Base-by-base conservation (phyloP, 2,888 invertebrate genomes). In the Nephrotoma appendiculata region DNA sequence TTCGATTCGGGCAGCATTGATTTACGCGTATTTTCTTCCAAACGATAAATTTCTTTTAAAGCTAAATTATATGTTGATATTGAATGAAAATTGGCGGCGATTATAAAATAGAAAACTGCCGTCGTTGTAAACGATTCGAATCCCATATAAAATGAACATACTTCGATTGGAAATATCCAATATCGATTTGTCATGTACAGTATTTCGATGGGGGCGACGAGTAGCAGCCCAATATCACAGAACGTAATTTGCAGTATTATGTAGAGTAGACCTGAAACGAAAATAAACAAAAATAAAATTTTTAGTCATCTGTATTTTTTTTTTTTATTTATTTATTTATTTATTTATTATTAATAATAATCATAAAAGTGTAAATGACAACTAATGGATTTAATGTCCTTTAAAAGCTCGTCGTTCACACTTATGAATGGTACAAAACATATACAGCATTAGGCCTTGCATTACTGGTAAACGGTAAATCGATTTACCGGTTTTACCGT, bases 51-150 rank as follows among this genome's bases (percentile, higher is more conserved):
- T 45, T 86, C 87, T 85, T 88, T 88, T 31, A 87, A 9, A n/a
- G 88, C 88, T 43, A 88, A 86, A 87, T 88, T 88, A 83, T 88
- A 88, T 19, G 93, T 92, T 1, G 94, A 93, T 84, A 94, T 91
- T 19, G 93, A 91, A 89, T 94, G 94, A 87, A 94, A 92, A 87
- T 94, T 93, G 87, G 94, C 90, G 19, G 93, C 93, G 86, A 92
- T 91, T 45, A 93, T 91, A 87, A 94, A 91, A 90, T 94, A 94
- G 12, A 93, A 90, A 2, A 92, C 92, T n/a, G 93, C 92, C 2
- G 93, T 93, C 86, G 93, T 93, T 2, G 92, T 91, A 86, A 94
- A 92, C 52, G 93, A 92, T 89, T 92, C 93, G 19, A 92, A 89
- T 52, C 94, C 94, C 88, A 93, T 90, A 89, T 93, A 94, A 1